Evolutionary conservation across 92 coral and sea anemone species (phyloP).

Genomic region (Porites cylindrica): DNA sequence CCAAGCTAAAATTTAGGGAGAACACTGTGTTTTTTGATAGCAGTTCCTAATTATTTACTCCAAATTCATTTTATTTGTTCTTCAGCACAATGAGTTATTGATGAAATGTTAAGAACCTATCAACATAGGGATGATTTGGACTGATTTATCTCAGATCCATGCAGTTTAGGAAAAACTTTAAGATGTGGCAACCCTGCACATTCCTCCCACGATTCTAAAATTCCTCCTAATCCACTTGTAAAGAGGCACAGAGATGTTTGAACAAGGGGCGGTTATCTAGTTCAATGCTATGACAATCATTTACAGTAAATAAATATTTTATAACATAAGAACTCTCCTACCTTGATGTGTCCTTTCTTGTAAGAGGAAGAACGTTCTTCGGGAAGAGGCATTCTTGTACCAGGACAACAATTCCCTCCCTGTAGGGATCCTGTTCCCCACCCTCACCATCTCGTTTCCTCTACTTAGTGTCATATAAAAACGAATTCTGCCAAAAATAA

Average conservation of each 20-base stretch:
- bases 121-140: background rate
- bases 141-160: background rate
- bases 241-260: background rate
- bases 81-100: no score
- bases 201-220: conserved; percentile 1
- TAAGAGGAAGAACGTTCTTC: background rate
- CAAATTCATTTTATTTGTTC: background rate
- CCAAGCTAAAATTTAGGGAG: no score
- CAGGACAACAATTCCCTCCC: conserved; percentile 4
- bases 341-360: background rate
- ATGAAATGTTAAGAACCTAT: background rate
- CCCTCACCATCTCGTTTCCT: conserved; percentile 12
- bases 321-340: background rate
- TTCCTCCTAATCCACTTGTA: background rate
- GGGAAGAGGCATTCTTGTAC: conserved; percentile 4
- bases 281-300: conserved; percentile 8
- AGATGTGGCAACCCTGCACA: background rate
- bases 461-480: background rate
- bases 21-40: no score
- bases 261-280: background rate
- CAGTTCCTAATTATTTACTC: background rate
- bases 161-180: background rate
- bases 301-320: conserved; percentile 1
- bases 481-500: conserved; percentile 1
- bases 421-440: conserved; percentile 9